Percentiles rank a stretch among this genome's conserved stretches.
Conservation (phyloP, 2,113 vertebrate genomes). For the Blennius ocellaris region DNA sequence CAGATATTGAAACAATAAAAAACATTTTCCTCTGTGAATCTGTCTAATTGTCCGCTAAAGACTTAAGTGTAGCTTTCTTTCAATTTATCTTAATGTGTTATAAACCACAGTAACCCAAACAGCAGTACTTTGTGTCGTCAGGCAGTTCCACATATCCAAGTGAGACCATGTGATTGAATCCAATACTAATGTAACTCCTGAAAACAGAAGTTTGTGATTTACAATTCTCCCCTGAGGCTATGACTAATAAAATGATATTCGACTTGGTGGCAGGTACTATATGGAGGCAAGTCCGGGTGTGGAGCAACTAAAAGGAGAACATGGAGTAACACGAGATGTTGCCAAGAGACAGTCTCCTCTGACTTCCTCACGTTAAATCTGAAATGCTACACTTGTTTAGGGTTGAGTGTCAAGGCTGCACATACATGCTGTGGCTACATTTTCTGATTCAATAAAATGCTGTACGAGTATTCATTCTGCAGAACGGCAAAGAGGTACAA, state of each 20-base stretch:
- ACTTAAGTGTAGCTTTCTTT: too few species aligned
- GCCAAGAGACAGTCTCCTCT: neutral
- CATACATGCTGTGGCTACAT: neutral
- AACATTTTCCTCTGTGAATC: neutral
- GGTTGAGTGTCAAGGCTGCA: neutral
- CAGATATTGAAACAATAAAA: constrained; percentile 1
- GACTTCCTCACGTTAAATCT: neutral
- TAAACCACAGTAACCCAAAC: neutral
- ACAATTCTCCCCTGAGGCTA: neutral
- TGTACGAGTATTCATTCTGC: neutral
- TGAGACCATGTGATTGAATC: constrained; percentile 17
- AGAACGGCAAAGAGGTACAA: neutral
- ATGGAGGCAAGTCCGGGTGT: neutral
- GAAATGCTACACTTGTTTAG: constrained; percentile 8
- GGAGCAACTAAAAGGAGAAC: neutral
- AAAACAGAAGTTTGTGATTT: constrained; percentile 17
- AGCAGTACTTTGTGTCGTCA: neutral
- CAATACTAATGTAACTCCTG: constrained; percentile 18
- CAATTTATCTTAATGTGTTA: too few species aligned
- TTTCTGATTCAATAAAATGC: neutral
- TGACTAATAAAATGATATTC: neutral
- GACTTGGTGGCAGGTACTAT: constrained; percentile 3
- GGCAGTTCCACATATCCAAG: constrained; percentile 1
- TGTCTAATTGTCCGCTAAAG: too few species aligned
- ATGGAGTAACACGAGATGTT: constrained; percentile 9